phyloP scores from a whole-genome alignment of 1,140 invertebrate genomes.

The Cepaea nemoralis region DNA sequence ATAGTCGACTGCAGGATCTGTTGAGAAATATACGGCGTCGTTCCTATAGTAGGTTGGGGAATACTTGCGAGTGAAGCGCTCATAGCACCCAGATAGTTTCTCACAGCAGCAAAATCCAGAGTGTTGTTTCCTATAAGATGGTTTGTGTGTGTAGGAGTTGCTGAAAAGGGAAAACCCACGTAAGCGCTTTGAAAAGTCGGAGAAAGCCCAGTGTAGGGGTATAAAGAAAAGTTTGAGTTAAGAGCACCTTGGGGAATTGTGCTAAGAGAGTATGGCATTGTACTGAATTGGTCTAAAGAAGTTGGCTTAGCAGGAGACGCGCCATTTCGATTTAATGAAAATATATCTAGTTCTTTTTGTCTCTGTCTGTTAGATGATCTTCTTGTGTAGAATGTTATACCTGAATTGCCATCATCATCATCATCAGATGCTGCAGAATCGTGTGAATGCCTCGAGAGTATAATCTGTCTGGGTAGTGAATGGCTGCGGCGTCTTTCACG shows the following conservation, averaged over 20 bases:
- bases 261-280: not conserved
- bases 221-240: not conserved
- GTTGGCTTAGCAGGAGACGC: not conserved
- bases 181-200: not conserved
- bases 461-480: not conserved
- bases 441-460: not conserved
- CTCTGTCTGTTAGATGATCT: not conserved
- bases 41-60: not conserved
- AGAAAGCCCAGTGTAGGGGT: not conserved
- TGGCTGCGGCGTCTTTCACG: not conserved
- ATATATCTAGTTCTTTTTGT: not conserved
- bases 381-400: not conserved
- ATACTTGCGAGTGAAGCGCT: constrained; percentile 18
- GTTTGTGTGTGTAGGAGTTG: not conserved
- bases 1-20: not conserved
- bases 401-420: not conserved
- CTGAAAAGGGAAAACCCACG: constrained; percentile 7
- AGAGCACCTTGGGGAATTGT: not conserved
- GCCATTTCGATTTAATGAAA: not conserved
- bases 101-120: constrained; percentile 3
- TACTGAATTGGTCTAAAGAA: not conserved
- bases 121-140: not conserved
- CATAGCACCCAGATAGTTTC: constrained; percentile 8
- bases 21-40: not conserved
- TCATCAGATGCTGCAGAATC: not conserved